These are phyloP conservation scores for Clarias gariepinus DNA, from an alignment of 2,113 vertebrate species.

Conservation along the genomic window DNA sequence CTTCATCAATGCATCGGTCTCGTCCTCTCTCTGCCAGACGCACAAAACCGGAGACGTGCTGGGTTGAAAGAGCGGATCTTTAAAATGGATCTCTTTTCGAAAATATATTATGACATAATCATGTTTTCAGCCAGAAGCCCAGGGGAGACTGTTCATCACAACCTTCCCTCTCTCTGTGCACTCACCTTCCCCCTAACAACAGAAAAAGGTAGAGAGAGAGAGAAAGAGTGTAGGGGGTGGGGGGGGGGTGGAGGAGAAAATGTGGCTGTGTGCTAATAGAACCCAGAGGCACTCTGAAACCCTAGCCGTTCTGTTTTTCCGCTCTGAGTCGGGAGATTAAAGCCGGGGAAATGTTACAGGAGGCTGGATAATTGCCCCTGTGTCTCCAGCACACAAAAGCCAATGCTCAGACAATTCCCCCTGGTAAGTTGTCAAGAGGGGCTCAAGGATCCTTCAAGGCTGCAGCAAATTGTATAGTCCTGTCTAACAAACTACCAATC, in stretches of 20 bases:
- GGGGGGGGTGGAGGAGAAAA: not conserved
- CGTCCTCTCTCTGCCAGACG: slow-evolving; percentile 61
- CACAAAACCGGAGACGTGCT: slow-evolving; percentile 68
- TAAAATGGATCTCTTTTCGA: slow-evolving; percentile 75
- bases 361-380: slow-evolving; percentile 76
- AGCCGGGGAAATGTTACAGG: slow-evolving; percentile 78
- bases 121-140: slow-evolving; percentile 75
- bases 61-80: slow-evolving; percentile 72
- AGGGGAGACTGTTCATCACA: slow-evolving; percentile 72
- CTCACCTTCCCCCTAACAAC: slow-evolving; percentile 68
- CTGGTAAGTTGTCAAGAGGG: slow-evolving; percentile 68
- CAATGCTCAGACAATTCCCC: slow-evolving; percentile 76
- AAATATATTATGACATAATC: slow-evolving; percentile 81
- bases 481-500: slow-evolving; percentile 79
- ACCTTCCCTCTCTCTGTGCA: slow-evolving; percentile 62
- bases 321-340: slow-evolving; percentile 77
- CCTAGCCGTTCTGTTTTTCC: slow-evolving; percentile 73
- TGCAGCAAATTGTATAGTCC: slow-evolving; percentile 76
- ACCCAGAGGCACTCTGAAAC: slow-evolving; percentile 77
- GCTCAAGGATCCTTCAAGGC: slow-evolving; percentile 74
- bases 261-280: slow-evolving; percentile 75
- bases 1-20: slow-evolving; percentile 66
- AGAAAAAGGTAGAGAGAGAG: slow-evolving; percentile 6
- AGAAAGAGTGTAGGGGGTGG: not conserved
- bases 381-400: slow-evolving; percentile 74